Percentiles rank a stretch among this genome's conserved stretches.
Evolutionary conservation across 1,140 invertebrate genomes (phyloP).

Genomic region (Coelopa frigida): DNA sequence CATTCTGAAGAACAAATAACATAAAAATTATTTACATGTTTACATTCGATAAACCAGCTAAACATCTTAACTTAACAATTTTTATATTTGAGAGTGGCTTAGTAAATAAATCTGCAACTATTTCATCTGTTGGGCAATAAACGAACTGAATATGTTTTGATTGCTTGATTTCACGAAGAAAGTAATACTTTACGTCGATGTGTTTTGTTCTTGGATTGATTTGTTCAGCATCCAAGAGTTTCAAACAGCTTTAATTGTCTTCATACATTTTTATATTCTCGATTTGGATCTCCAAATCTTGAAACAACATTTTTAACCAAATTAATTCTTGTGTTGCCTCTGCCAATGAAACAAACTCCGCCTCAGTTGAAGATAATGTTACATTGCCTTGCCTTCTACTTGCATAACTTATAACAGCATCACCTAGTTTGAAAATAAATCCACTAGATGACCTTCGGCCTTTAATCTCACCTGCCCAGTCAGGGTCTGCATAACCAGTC

Average conservation of each 20-base stretch:
- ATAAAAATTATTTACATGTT: conserved; percentile 1
- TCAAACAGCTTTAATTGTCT: background rate
- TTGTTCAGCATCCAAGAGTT: background rate
- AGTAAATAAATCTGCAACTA: conserved; percentile 19
- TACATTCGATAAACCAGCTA: conserved; percentile 6
- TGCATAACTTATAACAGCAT: conserved; percentile 15
- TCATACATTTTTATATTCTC: too few relatives aligned
- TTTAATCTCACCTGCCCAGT: conserved; percentile 15
- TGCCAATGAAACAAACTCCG: conserved; percentile 17
- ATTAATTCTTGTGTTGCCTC: conserved; percentile 16
- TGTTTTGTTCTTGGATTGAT: conserved; percentile 14
- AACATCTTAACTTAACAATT: conserved; percentile 2
- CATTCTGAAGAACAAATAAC: too few relatives aligned
- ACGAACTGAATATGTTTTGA: conserved; percentile 11
- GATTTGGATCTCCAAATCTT: conserved; percentile 6
- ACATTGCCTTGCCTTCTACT: conserved; percentile 19
- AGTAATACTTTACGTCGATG: conserved; percentile 25
- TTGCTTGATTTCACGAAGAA: conserved; percentile 14
- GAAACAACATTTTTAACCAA: conserved; percentile 13
- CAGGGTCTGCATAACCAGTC: conserved; percentile 17
- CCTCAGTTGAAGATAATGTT: conserved; percentile 22
- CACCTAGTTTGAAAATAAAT: conserved; percentile 16
- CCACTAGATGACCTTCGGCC: conserved; percentile 22
- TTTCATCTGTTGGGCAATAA: conserved; percentile 17
- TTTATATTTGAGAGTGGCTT: conserved; percentile 11